These are phyloP conservation scores for Heterotilapia buettikoferi DNA, from an alignment of 2,113 vertebrate species.

Conservation along the genomic window DNA sequence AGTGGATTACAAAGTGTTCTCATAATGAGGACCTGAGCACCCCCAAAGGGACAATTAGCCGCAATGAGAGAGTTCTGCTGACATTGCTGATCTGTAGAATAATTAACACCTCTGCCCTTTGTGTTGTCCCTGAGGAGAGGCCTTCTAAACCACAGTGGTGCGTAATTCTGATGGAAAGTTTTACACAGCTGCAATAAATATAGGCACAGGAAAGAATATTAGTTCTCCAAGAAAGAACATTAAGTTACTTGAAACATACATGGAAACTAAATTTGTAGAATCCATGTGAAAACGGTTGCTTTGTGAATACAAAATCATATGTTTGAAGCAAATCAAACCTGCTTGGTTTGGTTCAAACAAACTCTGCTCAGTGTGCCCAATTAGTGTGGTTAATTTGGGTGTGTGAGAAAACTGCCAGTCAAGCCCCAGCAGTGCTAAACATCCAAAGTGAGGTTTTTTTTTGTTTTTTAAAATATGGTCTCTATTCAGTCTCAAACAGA, in stretches of 20 bases:
- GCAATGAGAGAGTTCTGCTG: conserved; percentile 71
- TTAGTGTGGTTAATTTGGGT: not conserved
- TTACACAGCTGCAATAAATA: conserved; percentile 22
- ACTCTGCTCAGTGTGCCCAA: not conserved
- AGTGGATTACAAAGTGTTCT: conserved; percentile 43
- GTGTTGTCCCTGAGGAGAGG: conserved; percentile 52
- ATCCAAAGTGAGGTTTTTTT: not conserved
- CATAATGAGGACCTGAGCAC: conserved; percentile 60
- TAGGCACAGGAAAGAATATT: not conserved
- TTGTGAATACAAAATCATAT: not conserved
- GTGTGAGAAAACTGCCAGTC: not conserved
- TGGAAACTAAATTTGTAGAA: not conserved
- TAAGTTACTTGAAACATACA: not conserved
- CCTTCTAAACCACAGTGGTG: conserved; percentile 26
- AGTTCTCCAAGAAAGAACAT: not conserved
- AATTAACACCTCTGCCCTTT: conserved; percentile 74
- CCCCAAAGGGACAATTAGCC: conserved; percentile 68
- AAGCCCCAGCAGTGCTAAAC: not conserved
- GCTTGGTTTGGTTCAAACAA: not conserved
- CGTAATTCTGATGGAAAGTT: conserved; percentile 28
- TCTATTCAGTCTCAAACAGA: not conserved
- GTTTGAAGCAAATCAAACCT: not conserved
- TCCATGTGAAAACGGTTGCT: not conserved
- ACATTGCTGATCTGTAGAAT: conserved; percentile 64
- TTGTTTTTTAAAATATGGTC: not conserved